A percentile compares a stretch with the other conserved stretches of the same genome.
phyloP scores from a whole-genome alignment of 2,113 vertebrate species.

The Bos javanicus region DNA sequence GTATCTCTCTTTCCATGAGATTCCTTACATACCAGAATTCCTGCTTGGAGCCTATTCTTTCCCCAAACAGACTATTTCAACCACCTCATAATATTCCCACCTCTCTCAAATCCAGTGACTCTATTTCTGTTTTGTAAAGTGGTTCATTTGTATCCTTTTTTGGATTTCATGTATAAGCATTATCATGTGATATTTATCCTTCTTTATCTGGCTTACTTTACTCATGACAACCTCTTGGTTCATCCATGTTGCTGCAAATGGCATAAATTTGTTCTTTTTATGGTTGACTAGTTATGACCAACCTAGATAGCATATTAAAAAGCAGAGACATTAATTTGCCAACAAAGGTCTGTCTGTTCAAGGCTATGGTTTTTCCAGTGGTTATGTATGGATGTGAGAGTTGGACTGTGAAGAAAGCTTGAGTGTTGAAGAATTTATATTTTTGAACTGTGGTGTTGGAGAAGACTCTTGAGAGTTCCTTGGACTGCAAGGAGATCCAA shows the following conservation, averaged over 20 bases:
- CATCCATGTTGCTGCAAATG: not conserved
- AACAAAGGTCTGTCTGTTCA: too few species aligned
- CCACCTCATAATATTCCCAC: not conserved
- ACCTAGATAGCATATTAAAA: too few species aligned
- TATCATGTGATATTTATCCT: not conserved
- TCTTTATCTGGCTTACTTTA: not conserved
- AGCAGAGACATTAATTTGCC: too few species aligned
- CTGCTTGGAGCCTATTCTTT: not conserved
- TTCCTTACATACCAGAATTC: not conserved
- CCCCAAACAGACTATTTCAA: not conserved
- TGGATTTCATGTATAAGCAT: not conserved
- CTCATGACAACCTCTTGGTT: not conserved
- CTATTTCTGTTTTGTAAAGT: not conserved
- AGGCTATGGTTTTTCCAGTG: too few species aligned
- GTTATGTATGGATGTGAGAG: too few species aligned
- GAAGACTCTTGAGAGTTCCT: too few species aligned
- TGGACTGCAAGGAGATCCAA: too few species aligned
- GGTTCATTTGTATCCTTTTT: not conserved
- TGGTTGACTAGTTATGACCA: not conserved
- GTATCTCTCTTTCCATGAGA: not conserved
- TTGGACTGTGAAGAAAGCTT: too few species aligned
- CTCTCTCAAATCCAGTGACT: not conserved
- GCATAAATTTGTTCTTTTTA: not conserved
- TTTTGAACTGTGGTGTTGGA: too few species aligned
- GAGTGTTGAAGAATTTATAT: fast-evolving